Percentiles rank a stretch among this genome's conserved stretches.
Evolutionary conservation across 2,797 vertebrate genomes (phyloP).

Genomic region (Eulemur mongoz): DNA sequence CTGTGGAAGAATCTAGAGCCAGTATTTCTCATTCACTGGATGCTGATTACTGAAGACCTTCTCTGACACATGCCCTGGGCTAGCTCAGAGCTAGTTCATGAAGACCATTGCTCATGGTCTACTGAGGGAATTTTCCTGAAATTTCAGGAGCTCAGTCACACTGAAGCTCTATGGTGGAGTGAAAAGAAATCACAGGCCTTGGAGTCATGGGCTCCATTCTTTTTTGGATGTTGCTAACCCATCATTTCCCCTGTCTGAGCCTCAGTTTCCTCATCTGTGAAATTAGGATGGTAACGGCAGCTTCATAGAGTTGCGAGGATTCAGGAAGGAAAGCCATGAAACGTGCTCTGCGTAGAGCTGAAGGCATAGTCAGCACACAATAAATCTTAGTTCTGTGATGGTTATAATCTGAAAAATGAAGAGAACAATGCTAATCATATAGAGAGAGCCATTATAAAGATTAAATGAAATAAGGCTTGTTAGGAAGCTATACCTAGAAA

Average conservation of each 20-base stretch:
- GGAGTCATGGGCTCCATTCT: not conserved
- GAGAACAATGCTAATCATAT: not conserved
- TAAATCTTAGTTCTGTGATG: not conserved
- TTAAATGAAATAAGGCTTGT: not conserved
- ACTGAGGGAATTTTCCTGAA: not conserved
- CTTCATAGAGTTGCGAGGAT: not conserved
- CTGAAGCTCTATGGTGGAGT: not conserved
- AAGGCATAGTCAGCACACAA: not conserved
- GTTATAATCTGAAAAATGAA: not conserved
- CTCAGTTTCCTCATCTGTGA: constrained; percentile 2
- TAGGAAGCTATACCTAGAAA: not conserved
- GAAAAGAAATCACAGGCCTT: not conserved
- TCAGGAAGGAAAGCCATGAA: not conserved
- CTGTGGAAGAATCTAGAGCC: not conserved
- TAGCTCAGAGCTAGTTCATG: not conserved
- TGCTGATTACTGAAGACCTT: not conserved
- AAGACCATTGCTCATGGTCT: not conserved
- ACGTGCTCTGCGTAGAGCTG: not conserved
- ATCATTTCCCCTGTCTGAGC: not conserved
- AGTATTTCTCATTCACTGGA: not conserved
- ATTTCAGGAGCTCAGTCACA: not conserved
- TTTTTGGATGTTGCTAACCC: not conserved
- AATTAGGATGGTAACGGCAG: not conserved
- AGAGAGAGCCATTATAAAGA: not conserved
- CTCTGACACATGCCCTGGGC: not conserved